Evolutionary conservation across 2,113 vertebrate species (phyloP), one percentile per base, ranked within the genome.

Genomic region (Todiramphus saurophagus): DNA sequence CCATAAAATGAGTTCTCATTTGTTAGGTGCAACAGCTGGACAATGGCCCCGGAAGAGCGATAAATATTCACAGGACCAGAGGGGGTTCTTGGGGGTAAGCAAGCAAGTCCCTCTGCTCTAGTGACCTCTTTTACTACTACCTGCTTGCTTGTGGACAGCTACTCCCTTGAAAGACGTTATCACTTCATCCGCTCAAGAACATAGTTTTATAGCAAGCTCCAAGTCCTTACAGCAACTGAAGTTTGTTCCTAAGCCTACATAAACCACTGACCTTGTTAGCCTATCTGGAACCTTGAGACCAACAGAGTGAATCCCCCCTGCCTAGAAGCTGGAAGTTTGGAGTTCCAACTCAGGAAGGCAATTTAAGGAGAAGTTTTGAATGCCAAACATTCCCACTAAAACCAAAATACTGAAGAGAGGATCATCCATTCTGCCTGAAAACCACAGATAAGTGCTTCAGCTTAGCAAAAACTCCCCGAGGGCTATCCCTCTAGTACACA

Each of bases 401-500:
- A 15, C 13, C 1, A 13, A 48, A 11, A 33, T 2, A 20, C 46
- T 31, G 20, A 17, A 16, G 13, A 68, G 7, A 9, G 12, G 6
- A 48, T 48, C 44, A 41, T 3, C 39, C 69, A 33, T 30, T 27
- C 23, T 1, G 2, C 31, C 37, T n/a, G 11, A 39, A 59, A 56
- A 17, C 6, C 44, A 16, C 27, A 1, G 5, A 1, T 13, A 86
- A 60, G 8, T 5, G 11, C 7, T 75, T 15, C 7, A 58, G 25
- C 41, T 35, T n/a, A 17, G 23, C 23, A 58, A 41, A 11, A 13
- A 41, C 41, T 41, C 41, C 41, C 41, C 12, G 41, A 41, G 41
- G 41, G 6, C 21, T 39, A 2, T 66, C 48, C 10, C 37, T 16
- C 23, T 1, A 1, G 24, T 6, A 33, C 17, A 20, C 18, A 5